These are phyloP conservation scores for Bemisia tabaci DNA, from an alignment of 1,140 invertebrate species.

Conservation along the genomic window DNA sequence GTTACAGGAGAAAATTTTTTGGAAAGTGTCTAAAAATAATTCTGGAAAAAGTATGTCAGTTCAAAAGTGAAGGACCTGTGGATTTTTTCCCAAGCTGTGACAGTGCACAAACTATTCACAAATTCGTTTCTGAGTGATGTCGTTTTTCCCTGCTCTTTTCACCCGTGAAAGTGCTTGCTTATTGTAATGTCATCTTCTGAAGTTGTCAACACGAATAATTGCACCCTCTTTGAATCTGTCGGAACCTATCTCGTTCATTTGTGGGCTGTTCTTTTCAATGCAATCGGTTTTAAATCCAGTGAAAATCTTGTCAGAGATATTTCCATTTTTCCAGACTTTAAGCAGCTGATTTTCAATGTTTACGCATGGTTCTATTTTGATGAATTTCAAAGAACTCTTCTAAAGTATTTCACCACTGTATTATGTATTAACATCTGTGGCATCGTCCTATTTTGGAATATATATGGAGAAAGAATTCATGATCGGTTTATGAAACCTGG, in stretches of 20 bases:
- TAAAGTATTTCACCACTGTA: not conserved
- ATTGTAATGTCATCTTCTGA: not conserved
- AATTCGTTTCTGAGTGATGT: no score
- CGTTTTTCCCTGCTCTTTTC: no score
- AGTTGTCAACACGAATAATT: not conserved
- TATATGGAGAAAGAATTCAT: conserved; percentile 8
- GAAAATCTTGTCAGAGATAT: not conserved
- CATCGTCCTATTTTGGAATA: conserved; percentile 6
- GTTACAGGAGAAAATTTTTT: no score
- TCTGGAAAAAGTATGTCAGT: no score
- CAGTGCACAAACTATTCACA: no score
- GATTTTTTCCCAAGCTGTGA: no score
- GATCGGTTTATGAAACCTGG: conserved; percentile 8
- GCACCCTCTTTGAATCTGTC: not conserved
- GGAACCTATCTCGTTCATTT: not conserved
- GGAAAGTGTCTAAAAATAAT: no score
- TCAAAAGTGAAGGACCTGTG: no score
- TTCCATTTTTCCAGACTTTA: not conserved
- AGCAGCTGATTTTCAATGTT: not conserved
- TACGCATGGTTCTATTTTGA: conserved; percentile 4
- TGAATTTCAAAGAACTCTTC: conserved; percentile 6
- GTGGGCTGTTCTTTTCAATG: not conserved
- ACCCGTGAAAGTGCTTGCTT: no score
- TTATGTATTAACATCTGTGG: conserved; percentile 2
- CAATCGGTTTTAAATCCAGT: not conserved